Conservation (phyloP, 2,797 vertebrate species). For the Orientallactaga sibirica region DNA sequence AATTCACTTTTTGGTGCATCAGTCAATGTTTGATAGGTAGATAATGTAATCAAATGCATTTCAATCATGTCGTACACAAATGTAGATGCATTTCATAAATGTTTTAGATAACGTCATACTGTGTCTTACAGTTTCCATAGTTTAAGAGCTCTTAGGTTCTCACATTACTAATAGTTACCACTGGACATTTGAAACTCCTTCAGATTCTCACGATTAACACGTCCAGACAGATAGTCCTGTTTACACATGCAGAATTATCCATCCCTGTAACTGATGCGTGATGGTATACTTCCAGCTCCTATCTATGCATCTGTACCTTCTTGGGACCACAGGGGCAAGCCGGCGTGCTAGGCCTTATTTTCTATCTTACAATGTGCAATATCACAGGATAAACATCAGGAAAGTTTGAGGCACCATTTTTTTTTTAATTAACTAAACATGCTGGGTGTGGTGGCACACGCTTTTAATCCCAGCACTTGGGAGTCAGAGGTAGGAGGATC, state of each 20-base stretch:
- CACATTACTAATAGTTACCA: slow-evolving; percentile 61
- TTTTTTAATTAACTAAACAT: no score
- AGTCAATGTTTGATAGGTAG: background rate
- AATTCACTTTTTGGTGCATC: slow-evolving; percentile 59
- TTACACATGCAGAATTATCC: slow-evolving; percentile 55
- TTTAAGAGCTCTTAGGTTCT: background rate
- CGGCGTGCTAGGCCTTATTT: slow-evolving; percentile 60
- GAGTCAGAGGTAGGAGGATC: no score
- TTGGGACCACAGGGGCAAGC: background rate
- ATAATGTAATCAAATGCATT: slow-evolving; percentile 36
- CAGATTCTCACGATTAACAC: slow-evolving; percentile 41
- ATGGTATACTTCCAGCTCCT: background rate
- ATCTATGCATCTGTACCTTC: background rate
- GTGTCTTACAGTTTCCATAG: background rate
- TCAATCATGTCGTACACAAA: background rate
- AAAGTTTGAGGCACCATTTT: background rate
- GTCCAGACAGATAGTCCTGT: slow-evolving; percentile 12
- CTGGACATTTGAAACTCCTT: slow-evolving; percentile 37
- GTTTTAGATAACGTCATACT: background rate
- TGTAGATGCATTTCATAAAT: background rate
- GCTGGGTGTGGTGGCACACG: no score
- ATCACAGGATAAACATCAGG: background rate
- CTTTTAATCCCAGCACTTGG: no score
- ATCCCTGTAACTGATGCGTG: background rate
- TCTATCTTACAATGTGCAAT: background rate